Conservation (phyloP, 2,797 vertebrate species). For the Gastrophryne carolinensis region DNA sequence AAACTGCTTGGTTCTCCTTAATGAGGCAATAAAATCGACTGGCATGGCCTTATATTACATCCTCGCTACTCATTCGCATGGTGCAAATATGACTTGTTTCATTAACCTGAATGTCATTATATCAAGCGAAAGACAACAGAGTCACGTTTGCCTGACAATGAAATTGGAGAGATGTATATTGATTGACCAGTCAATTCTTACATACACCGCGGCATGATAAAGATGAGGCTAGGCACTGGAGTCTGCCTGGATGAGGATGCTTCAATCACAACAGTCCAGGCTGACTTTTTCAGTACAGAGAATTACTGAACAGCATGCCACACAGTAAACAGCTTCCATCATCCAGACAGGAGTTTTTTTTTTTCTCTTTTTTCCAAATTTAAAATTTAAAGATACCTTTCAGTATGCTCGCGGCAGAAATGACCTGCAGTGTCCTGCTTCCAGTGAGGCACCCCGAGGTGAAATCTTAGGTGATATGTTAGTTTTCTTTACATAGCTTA, state of each 20-base stretch:
- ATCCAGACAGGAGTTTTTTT: not conserved
- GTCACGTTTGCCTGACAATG: not conserved
- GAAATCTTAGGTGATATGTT: no score
- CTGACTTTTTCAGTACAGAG: constrained; percentile 12
- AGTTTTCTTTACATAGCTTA: no score
- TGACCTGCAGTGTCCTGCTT: not conserved
- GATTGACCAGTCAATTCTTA: not conserved
- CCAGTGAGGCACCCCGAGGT: no score
- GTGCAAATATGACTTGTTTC: constrained; percentile 12
- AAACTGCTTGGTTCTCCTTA: constrained; percentile 13
- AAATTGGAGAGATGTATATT: not conserved
- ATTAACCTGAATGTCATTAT: not conserved
- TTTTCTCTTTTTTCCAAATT: not conserved
- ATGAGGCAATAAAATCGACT: constrained; percentile 30
- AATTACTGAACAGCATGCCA: constrained; percentile 13
- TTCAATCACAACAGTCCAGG: constrained; percentile 13
- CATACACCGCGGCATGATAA: not conserved
- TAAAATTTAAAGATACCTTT: not conserved
- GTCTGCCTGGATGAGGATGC: not conserved
- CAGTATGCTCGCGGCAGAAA: not conserved
- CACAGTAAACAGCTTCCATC: constrained; percentile 15
- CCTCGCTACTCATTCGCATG: not conserved
- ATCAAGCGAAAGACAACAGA: not conserved
- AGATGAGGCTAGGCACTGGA: not conserved
- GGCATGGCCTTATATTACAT: constrained; percentile 17